A percentile compares a stretch with the other conserved stretches of the same genome.
phyloP scores from a whole-genome alignment of 30 jellyfish, hydroid and myxozoan species.

The Turritopsis dohrnii region DNA sequence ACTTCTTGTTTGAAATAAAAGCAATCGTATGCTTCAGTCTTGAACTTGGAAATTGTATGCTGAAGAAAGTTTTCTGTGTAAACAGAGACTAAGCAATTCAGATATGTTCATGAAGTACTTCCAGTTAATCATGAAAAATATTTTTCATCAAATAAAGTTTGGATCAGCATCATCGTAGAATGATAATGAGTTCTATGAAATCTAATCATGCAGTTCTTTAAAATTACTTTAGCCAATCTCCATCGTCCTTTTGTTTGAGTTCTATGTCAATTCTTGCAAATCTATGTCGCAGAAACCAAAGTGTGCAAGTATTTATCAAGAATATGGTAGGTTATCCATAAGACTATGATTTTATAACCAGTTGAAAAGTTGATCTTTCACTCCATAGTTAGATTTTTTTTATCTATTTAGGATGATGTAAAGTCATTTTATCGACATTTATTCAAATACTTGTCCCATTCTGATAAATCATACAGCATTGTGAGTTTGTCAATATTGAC shows the following conservation, averaged over 20 bases:
- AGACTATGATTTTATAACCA: background rate
- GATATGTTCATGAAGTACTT: too few species aligned
- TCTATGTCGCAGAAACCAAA: slow-evolving; percentile 41
- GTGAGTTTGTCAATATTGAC: slow-evolving; percentile 26
- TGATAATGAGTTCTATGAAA: too few species aligned
- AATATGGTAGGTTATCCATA: slow-evolving; percentile 43
- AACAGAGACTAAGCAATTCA: too few species aligned
- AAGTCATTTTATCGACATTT: slow-evolving; percentile 20
- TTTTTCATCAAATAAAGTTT: too few species aligned
- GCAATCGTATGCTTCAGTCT: too few species aligned
- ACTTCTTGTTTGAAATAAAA: too few species aligned
- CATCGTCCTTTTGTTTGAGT: slow-evolving; percentile 23
- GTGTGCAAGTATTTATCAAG: slow-evolving; percentile 52
- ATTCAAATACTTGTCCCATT: slow-evolving; percentile 34
- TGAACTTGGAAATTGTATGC: too few species aligned
- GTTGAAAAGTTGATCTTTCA: background rate
- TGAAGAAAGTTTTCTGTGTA: too few species aligned
- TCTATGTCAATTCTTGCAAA: slow-evolving; percentile 71
- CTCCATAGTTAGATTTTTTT: background rate
- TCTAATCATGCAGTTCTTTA: background rate
- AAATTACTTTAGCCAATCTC: background rate
- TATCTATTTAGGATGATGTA: slow-evolving; percentile 31
- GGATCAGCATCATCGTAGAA: too few species aligned
- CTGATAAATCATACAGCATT: slow-evolving; percentile 29
- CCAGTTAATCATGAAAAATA: too few species aligned